These are phyloP conservation scores for Melanotus villosus DNA, from an alignment of 2,888 invertebrate species.

Conservation along the genomic window DNA sequence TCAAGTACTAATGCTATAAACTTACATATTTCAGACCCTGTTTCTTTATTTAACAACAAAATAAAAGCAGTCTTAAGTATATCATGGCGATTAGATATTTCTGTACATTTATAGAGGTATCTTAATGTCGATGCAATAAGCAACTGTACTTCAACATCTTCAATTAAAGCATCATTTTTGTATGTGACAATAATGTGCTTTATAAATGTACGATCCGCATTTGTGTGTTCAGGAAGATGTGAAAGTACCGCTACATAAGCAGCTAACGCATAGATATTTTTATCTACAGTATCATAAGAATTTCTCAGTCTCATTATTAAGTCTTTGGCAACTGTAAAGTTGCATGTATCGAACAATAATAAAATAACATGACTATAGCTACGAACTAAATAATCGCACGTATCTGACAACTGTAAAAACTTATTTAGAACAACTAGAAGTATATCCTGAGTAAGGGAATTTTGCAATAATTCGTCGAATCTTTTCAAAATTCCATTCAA, in stretches of 20 bases:
- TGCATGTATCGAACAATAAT: constrained; percentile 13
- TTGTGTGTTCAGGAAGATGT: not conserved
- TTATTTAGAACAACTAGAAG: constrained; percentile 50
- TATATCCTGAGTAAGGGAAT: not conserved
- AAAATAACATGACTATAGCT: constrained; percentile 24
- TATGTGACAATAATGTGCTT: not conserved
- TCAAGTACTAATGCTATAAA: constrained; percentile 46
- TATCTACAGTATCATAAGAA: not conserved
- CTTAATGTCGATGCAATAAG: constrained; percentile 47
- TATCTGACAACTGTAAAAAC: constrained; percentile 41
- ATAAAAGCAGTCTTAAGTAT: constrained; percentile 53
- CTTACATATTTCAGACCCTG: constrained; percentile 49
- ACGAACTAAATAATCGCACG: constrained; percentile 12
- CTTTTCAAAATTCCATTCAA: constrained; percentile 14
- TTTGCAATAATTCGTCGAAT: constrained; percentile 6
- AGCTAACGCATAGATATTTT: constrained; percentile 24
- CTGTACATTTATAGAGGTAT: constrained; percentile 48
- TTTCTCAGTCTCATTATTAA: constrained; percentile 5
- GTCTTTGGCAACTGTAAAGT: not conserved
- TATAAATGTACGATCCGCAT: constrained; percentile 16
- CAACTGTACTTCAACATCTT: constrained; percentile 28
- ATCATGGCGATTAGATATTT: constrained; percentile 33
- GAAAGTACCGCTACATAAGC: constrained; percentile 20
- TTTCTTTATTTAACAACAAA: constrained; percentile 50
- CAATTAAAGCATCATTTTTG: not conserved